Evolutionary conservation across 2,888 invertebrate genomes (phyloP).

Genomic region (Gandaritis pyraliata): DNA sequence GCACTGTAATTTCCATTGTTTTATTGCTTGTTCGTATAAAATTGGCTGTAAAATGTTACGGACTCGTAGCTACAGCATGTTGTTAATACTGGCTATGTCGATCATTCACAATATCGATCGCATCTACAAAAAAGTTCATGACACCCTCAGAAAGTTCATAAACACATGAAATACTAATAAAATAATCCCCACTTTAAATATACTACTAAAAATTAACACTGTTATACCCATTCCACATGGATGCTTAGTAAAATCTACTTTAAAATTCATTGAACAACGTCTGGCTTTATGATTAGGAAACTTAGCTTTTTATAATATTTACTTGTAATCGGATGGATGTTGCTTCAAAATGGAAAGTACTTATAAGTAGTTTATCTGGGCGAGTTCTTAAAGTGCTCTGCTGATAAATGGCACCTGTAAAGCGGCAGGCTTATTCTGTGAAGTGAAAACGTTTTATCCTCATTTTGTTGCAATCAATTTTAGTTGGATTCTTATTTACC

Average conservation of each 20-base stretch:
- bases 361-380: constrained; percentile 33
- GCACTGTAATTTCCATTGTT: constrained; percentile 16
- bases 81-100: constrained; percentile 3
- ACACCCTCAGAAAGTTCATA: too few species aligned
- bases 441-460: not conserved
- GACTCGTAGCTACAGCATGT: not conserved
- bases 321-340: not conserved
- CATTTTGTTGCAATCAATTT: too few species aligned
- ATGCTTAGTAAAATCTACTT: constrained; percentile 17
- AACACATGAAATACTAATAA: too few species aligned
- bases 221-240: not conserved
- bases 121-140: too few species aligned
- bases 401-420: constrained; percentile 60
- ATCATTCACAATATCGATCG: not conserved
- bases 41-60: constrained; percentile 9
- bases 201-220: too few species aligned
- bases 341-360: constrained; percentile 10
- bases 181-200: too few species aligned
- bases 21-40: constrained; percentile 10
- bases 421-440: constrained; percentile 33
- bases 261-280: constrained; percentile 26
- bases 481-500: too few species aligned
- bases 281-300: constrained; percentile 10
- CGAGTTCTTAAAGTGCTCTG: constrained; percentile 52
- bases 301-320: constrained; percentile 13